Base-by-base conservation (phyloP, 2,888 invertebrate genomes). In the Agonopterix subpropinquella region DNA sequence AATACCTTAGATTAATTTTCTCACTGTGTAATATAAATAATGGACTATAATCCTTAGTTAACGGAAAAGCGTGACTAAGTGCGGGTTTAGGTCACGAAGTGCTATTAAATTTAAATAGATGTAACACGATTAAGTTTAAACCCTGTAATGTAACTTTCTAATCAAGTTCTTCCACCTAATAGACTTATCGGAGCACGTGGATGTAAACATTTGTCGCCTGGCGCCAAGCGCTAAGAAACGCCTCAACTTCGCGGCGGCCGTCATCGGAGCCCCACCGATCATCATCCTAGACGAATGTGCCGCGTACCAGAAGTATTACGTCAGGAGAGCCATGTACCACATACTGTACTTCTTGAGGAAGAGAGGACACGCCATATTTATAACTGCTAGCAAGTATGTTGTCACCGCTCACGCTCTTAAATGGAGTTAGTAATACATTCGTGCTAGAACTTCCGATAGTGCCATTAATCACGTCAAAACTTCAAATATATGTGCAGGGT, bases 221-320 rank as follows among this genome's bases (percentile, higher is more conserved):
- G 36, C 50, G 0, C 37, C 50, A 1, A 53, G 50, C 2, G 39
- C 4, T 5, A 39, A 39, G 39, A 39, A 39, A n/a, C 39, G 78
- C 0, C 50, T 85, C 8, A 68, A 73, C 51, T 84, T 87, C 59
- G 77, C 70, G 0, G 73, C 79, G 0, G 80, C 84, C 0, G 70
- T 81, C 5, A 56, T 85, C 1, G 86, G 76, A 0, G 82, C 84
- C 0, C 86, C 86, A 0, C 70, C 80, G 0, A 48, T 85, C 1
- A 55, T 86, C 4, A 53, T 87, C 0, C 53, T 86, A n/a, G 80
- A 87, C 52, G 81, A 85, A 51, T 80, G 71, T 56, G 78, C 77
- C 0, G 77, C 78, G 4, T 70, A 74, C 59, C 86, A 86, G 62
- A 74, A 64, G 47, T 65, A 61, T 48, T 70, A 77, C 0, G 72